A percentile compares a stretch with the other conserved stretches of the same genome.
phyloP scores from a whole-genome alignment of 2,888 invertebrate species.

The Apotomis betuletana region DNA sequence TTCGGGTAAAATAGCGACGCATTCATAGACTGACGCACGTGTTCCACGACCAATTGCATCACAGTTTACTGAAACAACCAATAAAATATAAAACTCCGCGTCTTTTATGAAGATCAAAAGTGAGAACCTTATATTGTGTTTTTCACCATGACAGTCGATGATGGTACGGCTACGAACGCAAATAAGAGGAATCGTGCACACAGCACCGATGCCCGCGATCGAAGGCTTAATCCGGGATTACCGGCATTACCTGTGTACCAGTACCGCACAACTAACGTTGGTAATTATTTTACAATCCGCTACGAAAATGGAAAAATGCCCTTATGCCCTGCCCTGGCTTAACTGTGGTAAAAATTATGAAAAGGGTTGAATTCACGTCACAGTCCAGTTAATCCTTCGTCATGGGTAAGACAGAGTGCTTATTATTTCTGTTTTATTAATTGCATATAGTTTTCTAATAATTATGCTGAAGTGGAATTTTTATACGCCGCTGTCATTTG shows the following conservation, averaged over 20 bases:
- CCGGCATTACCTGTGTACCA: slow-evolving; percentile 37
- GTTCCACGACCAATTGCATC: too few species aligned
- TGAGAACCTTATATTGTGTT: too few species aligned
- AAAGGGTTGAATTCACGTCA: background rate
- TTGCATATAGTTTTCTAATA: background rate
- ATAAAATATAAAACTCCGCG: too few species aligned
- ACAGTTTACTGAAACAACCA: too few species aligned
- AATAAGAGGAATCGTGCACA: background rate
- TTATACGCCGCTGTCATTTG: too few species aligned
- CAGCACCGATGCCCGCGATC: slow-evolving; percentile 17
- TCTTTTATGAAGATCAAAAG: too few species aligned
- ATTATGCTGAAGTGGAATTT: too few species aligned
- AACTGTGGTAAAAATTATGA: background rate
- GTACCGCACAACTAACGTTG: slow-evolving; percentile 6
- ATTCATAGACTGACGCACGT: too few species aligned
- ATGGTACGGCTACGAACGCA: background rate
- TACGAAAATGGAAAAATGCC: slow-evolving; percentile 7
- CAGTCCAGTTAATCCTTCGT: background rate
- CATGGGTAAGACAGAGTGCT: background rate
- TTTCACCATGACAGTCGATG: too few species aligned
- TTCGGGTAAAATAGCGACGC: too few species aligned
- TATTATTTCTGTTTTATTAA: background rate
- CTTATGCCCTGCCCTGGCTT: slow-evolving; percentile 4
- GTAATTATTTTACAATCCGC: slow-evolving; percentile 48
- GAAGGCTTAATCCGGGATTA: slow-evolving; percentile 54